phyloP scores from a whole-genome alignment of 92 coral and sea anemone species.

The Heteractis magnifica region DNA sequence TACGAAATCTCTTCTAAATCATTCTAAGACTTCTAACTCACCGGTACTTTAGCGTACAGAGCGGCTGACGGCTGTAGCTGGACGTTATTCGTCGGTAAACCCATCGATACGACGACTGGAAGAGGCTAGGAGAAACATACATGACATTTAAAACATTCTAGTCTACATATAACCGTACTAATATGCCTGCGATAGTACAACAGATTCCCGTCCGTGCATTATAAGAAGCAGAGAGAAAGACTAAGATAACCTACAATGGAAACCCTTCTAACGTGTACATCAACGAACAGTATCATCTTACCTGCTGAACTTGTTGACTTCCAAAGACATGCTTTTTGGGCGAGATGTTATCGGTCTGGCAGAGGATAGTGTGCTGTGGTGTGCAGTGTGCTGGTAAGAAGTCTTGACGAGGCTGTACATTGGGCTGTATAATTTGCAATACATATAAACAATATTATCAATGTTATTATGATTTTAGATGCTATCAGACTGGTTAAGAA shows the following conservation, averaged over 20 bases:
- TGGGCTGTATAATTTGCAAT: constrained; percentile 29
- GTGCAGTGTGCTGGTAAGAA: constrained; percentile 68
- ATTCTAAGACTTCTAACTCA: not conserved
- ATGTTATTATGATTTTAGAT: no score
- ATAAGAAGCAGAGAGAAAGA: no score
- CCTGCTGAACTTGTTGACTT: constrained; percentile 3
- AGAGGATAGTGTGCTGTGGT: constrained; percentile 64
- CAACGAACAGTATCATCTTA: not conserved
- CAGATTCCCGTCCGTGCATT: no score
- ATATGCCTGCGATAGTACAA: no score
- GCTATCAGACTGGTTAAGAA: not conserved
- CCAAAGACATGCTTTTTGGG: constrained; percentile 81
- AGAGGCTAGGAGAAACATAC: constrained; percentile 40
- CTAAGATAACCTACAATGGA: no score
- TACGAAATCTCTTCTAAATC: no score
- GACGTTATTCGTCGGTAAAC: constrained; percentile 62
- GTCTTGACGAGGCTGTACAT: constrained; percentile 65
- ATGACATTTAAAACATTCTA: not conserved
- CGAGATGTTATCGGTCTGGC: constrained; percentile 70
- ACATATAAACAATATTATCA: not conserved
- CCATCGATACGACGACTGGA: constrained; percentile 80
- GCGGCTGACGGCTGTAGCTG: constrained; percentile 62
- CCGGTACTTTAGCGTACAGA: constrained; percentile 71
- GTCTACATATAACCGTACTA: no score
- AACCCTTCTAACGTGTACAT: not conserved